phyloP scores from a whole-genome alignment of 2,888 invertebrate genomes.

The Drosophila greeni region DNA sequence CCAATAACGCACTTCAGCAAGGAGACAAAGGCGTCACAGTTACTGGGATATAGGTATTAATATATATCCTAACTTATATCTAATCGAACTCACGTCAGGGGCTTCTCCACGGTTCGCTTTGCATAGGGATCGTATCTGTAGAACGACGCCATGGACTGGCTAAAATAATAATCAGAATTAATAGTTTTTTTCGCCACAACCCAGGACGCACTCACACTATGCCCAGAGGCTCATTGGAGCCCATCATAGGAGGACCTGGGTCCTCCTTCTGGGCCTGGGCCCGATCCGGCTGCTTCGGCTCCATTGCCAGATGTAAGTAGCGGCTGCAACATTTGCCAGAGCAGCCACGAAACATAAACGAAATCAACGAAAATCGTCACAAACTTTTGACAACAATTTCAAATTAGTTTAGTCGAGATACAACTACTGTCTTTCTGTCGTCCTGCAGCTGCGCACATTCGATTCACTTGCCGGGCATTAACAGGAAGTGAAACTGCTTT shows the following conservation, averaged over 20 bases:
- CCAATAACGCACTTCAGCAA: conserved; percentile 64
- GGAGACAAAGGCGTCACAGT: conserved; percentile 58
- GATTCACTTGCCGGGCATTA: conserved; percentile 63
- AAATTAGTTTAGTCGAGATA: conserved; percentile 37
- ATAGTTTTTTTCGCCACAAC: not conserved
- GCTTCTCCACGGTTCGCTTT: conserved; percentile 57
- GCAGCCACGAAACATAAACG: conserved; percentile 1
- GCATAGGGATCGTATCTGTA: conserved; percentile 58
- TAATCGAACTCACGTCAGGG: conserved; percentile 47
- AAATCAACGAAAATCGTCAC: conserved; percentile 14
- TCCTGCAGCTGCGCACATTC: conserved; percentile 49
- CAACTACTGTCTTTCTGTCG: not conserved
- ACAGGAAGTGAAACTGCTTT: conserved; percentile 18
- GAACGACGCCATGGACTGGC: conserved; percentile 47
- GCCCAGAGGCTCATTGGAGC: not conserved
- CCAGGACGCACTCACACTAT: conserved; percentile 41
- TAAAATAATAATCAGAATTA: conserved; percentile 2
- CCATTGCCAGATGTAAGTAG: conserved; percentile 14
- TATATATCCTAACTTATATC: too few species aligned
- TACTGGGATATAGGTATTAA: conserved; percentile 30
- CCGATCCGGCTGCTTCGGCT: conserved; percentile 17
- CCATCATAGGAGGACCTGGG: not conserved
- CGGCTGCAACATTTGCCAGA: not conserved
- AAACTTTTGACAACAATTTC: conserved; percentile 67
- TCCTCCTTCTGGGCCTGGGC: conserved; percentile 14